Evolutionary conservation across 64 coral and sea anemone species (phyloP), one percentile per base, ranked within the genome.

Genomic region (Pachyseris speciosa): DNA sequence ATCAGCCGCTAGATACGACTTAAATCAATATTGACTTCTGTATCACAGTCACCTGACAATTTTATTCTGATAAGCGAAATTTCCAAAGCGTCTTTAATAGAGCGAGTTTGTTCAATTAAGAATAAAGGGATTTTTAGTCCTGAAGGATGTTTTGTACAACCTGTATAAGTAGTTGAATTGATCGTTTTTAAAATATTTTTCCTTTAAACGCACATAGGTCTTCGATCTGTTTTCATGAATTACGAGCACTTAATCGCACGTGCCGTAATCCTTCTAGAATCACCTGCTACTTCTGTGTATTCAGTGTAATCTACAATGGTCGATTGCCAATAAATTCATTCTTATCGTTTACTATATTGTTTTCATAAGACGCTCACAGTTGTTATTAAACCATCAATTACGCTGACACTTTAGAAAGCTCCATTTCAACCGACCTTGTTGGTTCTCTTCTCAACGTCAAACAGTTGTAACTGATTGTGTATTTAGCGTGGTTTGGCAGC

Each of bases 361-460:
- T 81, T 61, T 81, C 53, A 81, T 61, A 61, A 30, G 51, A 61
- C 77, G 51, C 51, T 41, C 51, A 5, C 17, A 61, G 53, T 61
- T 81, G 52, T 58, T 41, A 81, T 81, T 81, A 81, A 81, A 63
- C 53, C 77, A 81, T 60, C 77, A 81, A 81, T 81, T 81, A 81
- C 77, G 55, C 20, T 81, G 77, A 81, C 77, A 81, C 53, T 81
- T 81, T 60, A 33, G 16, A n/a, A 32, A 24, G 37, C 52, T 27
- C 63, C 53, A 81, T 81, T 63, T 61, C 52, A 61, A 52, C 37
- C 37, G 13, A 39, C 11, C 24, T 61, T 20, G 27, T 63, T 81
- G 77, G 48, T 12, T 27, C 53, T 16, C 20, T 60, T 22, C 20
- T 3, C 20, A 37, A 39, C 22, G 33, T 36, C 77, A 81, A 81